Evolutionary conservation across 2,888 invertebrate species (phyloP).

Genomic region (Pardosa pseudoannulata): DNA sequence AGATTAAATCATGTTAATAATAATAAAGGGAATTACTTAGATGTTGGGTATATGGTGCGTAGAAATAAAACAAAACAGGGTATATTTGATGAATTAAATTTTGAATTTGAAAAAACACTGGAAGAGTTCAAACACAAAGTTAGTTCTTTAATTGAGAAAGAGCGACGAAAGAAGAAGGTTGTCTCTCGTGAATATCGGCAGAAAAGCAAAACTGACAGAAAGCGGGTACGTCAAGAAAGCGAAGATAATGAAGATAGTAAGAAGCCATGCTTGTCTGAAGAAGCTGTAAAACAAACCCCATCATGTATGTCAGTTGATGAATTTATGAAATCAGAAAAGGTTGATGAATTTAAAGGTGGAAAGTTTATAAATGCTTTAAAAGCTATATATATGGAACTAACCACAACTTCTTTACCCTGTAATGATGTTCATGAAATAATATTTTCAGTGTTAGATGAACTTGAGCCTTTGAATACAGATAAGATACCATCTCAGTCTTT

Average conservation of each 20-base stretch:
- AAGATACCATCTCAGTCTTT: slow-evolving; percentile 68
- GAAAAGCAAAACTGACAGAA: slow-evolving; percentile 46
- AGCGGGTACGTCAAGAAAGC: slow-evolving; percentile 53
- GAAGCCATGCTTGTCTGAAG: slow-evolving; percentile 62
- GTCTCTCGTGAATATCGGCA: slow-evolving; percentile 54
- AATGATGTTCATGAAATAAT: slow-evolving; percentile 68
- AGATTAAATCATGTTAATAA: slow-evolving; percentile 86
- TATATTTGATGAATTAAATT: slow-evolving; percentile 68
- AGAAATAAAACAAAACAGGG: slow-evolving; percentile 69
- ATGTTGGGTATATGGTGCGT: slow-evolving; percentile 70
- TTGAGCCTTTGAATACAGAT: slow-evolving; percentile 59
- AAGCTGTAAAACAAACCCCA: slow-evolving; percentile 28
- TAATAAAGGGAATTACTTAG: slow-evolving; percentile 69
- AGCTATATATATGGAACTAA: slow-evolving; percentile 58
- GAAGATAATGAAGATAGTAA: slow-evolving; percentile 64
- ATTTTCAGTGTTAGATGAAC: slow-evolving; percentile 49
- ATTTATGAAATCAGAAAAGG: slow-evolving; percentile 66
- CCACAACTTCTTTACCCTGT: slow-evolving; percentile 53
- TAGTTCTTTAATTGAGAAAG: slow-evolving; percentile 51
- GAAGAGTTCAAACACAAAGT: slow-evolving; percentile 64
- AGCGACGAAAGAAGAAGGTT: slow-evolving; percentile 49
- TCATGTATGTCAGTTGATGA: slow-evolving; percentile 48
- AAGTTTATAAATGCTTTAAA: slow-evolving; percentile 63
- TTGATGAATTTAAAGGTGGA: slow-evolving; percentile 66
- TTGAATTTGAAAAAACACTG: slow-evolving; percentile 67